Evolutionary conservation across 2,888 invertebrate species (phyloP), one percentile per base, ranked within the genome.

Genomic region (Drosophila austrosaltans): DNA sequence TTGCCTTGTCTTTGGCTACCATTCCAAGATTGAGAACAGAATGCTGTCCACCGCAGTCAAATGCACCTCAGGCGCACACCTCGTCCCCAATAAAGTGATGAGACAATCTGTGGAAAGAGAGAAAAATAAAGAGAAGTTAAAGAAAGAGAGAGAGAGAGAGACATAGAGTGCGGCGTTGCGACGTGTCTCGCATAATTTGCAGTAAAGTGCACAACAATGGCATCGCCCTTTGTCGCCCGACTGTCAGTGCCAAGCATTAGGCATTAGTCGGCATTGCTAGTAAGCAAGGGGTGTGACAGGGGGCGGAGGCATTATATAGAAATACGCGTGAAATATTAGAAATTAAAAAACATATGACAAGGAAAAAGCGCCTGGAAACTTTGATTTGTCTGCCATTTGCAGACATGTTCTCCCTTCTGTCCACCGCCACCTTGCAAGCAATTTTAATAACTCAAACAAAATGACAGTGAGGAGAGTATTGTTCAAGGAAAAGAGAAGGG

Each of bases 171-270:
- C 28, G 64, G 71, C 20, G 22, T 30, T 58, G 63, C 85, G 70
- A 89, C 89, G 87, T 84, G 83, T 84, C 83, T 81, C 65, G 89
- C 85, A 89, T 87, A 89, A 87, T 82, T 84, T 87, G 85, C 87
- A 77, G 71, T 79, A 87, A 76, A 84, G 75, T 87, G 87, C 76
- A 84, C 82, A 89, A 84, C 83, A 84, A 84, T 89, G 62, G 79
- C 75, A 60, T 44, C 54, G 39, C 54, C 77, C 69, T 57, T 60
- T 53, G 57, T 64, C 44, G 59, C 20, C 44, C 40, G 54, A 28
- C 74, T 77, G 77, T 74, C 75, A 78, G 59, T 32, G 63, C 10
- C 76, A 72, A 72, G 69, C 66, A 84, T 76, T 76, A 75, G 66
- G 81, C 83, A 88, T 80, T 78, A 67, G 73, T 16, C 16, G 16